Evolutionary conservation across 1,140 invertebrate species (phyloP).

Genomic region (Amyelois transitella): DNA sequence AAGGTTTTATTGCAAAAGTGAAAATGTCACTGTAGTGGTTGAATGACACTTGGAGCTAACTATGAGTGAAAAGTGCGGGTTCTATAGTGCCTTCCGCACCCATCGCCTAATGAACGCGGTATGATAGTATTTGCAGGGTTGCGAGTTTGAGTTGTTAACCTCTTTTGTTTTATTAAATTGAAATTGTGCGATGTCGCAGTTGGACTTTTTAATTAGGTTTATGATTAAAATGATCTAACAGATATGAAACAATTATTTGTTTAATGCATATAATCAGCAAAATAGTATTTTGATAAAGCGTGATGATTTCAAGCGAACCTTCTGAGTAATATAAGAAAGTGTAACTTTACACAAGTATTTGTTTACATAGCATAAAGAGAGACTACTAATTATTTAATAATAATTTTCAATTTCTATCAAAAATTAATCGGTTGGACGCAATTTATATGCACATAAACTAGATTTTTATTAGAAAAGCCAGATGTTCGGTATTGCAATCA

Average conservation of each 20-base stretch:
- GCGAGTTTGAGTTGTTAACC: not conserved
- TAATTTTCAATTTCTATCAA: not conserved
- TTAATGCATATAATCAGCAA: too few species aligned
- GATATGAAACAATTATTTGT: too few species aligned
- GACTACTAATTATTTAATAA: too few species aligned
- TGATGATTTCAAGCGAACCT: too few species aligned
- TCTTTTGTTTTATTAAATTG: not conserved
- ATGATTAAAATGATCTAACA: too few species aligned
- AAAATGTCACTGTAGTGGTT: constrained; percentile 29
- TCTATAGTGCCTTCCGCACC: constrained; percentile 10
- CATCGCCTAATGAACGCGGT: constrained; percentile 14
- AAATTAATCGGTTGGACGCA: not conserved
- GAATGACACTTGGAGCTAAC: constrained; percentile 22
- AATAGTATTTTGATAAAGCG: too few species aligned
- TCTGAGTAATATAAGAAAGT: too few species aligned
- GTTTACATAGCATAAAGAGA: too few species aligned
- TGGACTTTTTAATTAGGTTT: not conserved
- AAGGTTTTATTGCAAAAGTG: constrained; percentile 56
- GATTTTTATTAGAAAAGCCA: not conserved
- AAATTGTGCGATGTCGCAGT: not conserved
- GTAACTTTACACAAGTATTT: too few species aligned
- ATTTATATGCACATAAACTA: not conserved
- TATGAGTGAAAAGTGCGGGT: constrained; percentile 17
- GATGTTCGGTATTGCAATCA: not conserved
- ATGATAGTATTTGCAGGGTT: constrained; percentile 5